Conservation (phyloP, 2,113 vertebrate genomes). For the Orientallactaga bullata region DNA sequence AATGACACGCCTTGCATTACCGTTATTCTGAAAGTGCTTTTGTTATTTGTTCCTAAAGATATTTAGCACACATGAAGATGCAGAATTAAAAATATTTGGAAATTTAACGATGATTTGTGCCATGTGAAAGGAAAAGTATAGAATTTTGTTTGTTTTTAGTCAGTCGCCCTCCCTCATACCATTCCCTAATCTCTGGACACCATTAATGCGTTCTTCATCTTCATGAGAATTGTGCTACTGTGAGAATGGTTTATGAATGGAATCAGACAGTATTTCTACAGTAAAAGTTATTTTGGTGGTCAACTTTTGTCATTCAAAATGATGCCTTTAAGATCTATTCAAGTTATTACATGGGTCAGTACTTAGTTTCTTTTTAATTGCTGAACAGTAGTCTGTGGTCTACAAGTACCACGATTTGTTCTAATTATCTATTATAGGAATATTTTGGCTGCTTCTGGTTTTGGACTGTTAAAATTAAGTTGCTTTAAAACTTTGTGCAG, state of each 20-base stretch:
- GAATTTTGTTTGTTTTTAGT: not conserved
- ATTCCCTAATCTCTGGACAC: not conserved
- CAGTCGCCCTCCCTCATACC: not conserved
- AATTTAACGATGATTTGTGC: not conserved
- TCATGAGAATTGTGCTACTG: slow-evolving; percentile 8
- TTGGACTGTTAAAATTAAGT: not conserved
- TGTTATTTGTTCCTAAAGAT: slow-evolving; percentile 14
- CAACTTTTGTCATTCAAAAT: slow-evolving; percentile 4
- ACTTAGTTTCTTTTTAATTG: slow-evolving; percentile 19
- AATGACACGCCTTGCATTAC: not conserved
- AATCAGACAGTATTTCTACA: not conserved
- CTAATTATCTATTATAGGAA: not conserved
- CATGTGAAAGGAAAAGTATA: slow-evolving; percentile 17
- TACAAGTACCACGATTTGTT: not conserved
- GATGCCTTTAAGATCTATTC: not conserved
- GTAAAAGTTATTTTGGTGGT: slow-evolving; percentile 22
- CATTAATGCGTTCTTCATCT: not conserved
- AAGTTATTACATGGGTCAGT: not conserved
- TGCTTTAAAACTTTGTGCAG: not conserved
- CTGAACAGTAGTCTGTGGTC: not conserved
- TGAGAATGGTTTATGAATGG: not conserved
- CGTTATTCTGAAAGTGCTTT: slow-evolving; percentile 11
- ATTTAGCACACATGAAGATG: slow-evolving; percentile 8
- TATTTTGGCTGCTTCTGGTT: not conserved
- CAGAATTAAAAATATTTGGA: slow-evolving; percentile 8